phyloP scores from a whole-genome alignment of 2,113 vertebrate species.

The Ochotona princeps region DNA sequence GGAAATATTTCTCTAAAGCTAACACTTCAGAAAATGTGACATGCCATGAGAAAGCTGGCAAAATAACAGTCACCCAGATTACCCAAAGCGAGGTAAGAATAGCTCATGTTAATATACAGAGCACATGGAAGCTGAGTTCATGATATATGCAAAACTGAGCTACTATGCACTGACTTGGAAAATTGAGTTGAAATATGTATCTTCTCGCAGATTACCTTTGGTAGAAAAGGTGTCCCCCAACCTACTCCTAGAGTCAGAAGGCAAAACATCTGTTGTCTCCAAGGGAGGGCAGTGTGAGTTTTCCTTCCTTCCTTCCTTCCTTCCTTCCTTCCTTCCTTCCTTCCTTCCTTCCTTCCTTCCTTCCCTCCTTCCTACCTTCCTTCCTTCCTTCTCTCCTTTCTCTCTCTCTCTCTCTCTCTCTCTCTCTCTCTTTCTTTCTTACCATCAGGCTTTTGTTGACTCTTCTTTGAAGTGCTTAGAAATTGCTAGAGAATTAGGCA shows the following conservation, averaged over 20 bases:
- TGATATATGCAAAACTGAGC: not conserved
- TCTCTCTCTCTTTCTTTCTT: too few relatives aligned
- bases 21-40: slow-evolving; percentile 45
- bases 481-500: not conserved
- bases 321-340: too few relatives aligned
- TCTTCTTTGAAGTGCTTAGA: not conserved
- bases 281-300: not conserved
- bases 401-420: not conserved
- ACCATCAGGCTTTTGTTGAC: too few relatives aligned
- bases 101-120: not conserved
- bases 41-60: slow-evolving; percentile 36
- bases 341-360: not conserved
- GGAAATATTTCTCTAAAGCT: slow-evolving; percentile 55
- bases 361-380: not conserved
- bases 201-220: not conserved
- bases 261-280: not conserved
- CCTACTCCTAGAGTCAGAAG: not conserved
- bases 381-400: not conserved
- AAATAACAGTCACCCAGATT: not conserved
- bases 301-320: too few relatives aligned
- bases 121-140: not conserved
- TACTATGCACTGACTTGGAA: not conserved
- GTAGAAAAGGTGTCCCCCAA: not conserved
- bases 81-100: not conserved
- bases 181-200: not conserved